phyloP scores from a whole-genome alignment of 2,888 invertebrate genomes.

The Drosophila nr. perissopoda region DNA sequence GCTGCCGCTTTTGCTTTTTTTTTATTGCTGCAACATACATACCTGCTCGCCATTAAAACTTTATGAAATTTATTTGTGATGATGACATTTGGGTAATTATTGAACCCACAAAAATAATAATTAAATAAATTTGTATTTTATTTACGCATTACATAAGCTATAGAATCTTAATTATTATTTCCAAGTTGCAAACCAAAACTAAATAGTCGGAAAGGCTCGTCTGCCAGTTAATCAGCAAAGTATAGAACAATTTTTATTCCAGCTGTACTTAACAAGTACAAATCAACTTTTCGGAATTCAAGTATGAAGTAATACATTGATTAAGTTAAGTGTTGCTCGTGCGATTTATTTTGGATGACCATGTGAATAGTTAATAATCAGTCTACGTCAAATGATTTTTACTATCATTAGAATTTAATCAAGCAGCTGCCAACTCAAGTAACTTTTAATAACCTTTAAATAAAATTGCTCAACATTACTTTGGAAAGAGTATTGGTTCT shows the following conservation, averaged over 20 bases:
- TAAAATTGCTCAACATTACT: neutral
- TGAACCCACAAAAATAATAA: neutral
- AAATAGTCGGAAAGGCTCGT: neutral
- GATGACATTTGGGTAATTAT: neutral
- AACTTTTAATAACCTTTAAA: neutral
- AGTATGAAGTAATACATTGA: neutral
- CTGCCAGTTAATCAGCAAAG: neutral
- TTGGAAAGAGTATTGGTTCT: neutral
- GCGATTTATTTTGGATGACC: neutral
- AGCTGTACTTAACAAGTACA: neutral
- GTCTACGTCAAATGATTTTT: neutral
- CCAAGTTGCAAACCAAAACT: neutral
- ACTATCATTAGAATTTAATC: neutral
- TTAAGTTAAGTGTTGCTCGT: neutral
- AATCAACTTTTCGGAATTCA: neutral
- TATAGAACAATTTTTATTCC: neutral
- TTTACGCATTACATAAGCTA: neutral
- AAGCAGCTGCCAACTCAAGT: neutral
- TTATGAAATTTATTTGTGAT: neutral
- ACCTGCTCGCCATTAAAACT: neutral
- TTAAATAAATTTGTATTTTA: neutral
- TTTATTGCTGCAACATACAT: constrained; percentile 17
- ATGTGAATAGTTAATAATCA: neutral
- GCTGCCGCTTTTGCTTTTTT: constrained; percentile 13
- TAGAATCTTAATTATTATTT: neutral